Evolutionary conservation across 2,113 vertebrate genomes (phyloP).

Genomic region (Hydrochoerus hydrochaeris): DNA sequence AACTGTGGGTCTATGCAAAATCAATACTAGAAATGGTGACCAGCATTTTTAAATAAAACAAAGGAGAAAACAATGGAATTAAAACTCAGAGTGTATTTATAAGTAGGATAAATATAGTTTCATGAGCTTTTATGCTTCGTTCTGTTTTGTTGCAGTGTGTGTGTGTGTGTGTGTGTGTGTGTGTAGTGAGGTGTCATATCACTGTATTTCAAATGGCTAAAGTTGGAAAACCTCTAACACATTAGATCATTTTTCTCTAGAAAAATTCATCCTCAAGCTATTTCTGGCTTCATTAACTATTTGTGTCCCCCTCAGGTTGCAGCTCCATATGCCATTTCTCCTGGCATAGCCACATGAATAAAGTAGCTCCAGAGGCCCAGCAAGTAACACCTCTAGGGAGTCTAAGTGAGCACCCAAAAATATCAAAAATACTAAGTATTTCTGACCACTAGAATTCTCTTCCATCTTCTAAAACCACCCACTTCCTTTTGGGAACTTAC

Average conservation of each 20-base stretch:
- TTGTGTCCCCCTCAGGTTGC: neutral
- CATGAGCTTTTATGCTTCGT: neutral
- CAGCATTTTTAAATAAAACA: slow-evolving; percentile 13
- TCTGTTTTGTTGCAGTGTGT: neutral
- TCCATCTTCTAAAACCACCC: neutral
- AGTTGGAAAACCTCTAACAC: neutral
- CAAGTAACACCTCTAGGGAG: neutral
- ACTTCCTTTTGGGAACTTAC: neutral
- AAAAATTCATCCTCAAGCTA: slow-evolving; percentile 48
- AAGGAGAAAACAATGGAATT: neutral
- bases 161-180: neutral
- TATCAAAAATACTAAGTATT: neutral
- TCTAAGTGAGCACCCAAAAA: neutral
- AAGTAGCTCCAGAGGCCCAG: neutral
- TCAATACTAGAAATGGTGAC: neutral
- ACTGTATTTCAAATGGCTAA: neutral
- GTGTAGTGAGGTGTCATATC: neutral
- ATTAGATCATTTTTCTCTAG: slow-evolving; percentile 38
- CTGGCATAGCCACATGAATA: neutral
- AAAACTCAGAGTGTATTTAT: neutral
- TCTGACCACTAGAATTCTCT: neutral
- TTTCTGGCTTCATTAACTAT: slow-evolving; percentile 32
- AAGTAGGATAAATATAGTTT: neutral
- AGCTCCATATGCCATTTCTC: neutral
- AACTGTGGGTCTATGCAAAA: neutral